phyloP scores from a whole-genome alignment of 2,113 vertebrate species.

The Castor canadensis region DNA sequence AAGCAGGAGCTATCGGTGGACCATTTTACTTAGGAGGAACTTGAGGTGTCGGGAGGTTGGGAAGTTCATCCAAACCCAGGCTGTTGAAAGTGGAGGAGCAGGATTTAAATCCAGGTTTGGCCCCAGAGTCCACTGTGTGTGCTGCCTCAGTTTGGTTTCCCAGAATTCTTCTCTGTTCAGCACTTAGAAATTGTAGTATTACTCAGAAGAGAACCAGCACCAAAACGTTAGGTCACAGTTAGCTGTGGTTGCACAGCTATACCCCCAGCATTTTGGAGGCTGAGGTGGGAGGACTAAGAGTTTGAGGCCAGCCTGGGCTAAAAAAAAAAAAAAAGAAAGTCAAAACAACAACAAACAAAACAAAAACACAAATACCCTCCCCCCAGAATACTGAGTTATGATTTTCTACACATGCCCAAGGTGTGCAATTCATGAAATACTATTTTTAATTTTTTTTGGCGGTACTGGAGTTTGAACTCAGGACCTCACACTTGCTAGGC shows the following conservation, averaged over 20 bases:
- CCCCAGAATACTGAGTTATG: background rate
- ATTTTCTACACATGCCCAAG: background rate
- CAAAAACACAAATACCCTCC: background rate
- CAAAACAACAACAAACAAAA: background rate
- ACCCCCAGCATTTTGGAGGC: background rate
- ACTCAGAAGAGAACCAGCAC: background rate
- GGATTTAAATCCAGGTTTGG: background rate
- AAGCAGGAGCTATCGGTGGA: too few relatives aligned
- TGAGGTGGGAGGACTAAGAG: background rate
- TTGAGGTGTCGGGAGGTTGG: background rate
- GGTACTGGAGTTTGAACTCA: too few relatives aligned
- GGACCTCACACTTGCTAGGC: too few relatives aligned
- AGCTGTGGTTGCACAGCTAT: background rate
- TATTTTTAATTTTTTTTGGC: too few relatives aligned
- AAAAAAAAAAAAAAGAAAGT: background rate
- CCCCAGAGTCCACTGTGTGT: background rate
- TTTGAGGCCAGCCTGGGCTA: background rate
- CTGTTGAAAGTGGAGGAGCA: background rate
- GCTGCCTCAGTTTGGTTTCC: background rate
- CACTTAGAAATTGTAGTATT: background rate
- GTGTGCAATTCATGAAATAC: background rate
- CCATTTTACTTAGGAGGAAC: background rate
- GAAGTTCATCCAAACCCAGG: background rate
- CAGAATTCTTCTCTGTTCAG: background rate
- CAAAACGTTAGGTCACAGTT: background rate